phyloP scores from a whole-genome alignment of 2,797 vertebrate species.

The Echiichthys vipera region DNA sequence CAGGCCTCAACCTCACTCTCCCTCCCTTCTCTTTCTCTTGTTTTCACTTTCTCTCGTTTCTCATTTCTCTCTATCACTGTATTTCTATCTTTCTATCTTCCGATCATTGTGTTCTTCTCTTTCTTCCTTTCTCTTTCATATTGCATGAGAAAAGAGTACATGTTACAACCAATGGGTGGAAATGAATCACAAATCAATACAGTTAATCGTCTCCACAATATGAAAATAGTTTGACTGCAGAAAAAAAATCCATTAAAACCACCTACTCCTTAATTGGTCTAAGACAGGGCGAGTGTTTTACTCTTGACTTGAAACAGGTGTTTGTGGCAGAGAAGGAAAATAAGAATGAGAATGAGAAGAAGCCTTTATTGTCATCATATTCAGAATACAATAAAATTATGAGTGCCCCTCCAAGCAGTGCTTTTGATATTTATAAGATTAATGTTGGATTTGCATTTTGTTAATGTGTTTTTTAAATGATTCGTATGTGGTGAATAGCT shows the following conservation, averaged over 20 bases:
- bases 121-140: neutral
- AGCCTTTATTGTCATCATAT: too few species aligned
- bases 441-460: neutral
- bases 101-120: slow-evolving; percentile 11
- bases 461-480: neutral
- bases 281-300: slow-evolving; percentile 2
- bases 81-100: slow-evolving; percentile 18
- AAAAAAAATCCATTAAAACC: slow-evolving; percentile 29
- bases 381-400: too few species aligned
- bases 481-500: neutral
- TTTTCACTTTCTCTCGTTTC: slow-evolving; percentile 27
- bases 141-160: slow-evolving; percentile 15
- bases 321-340: neutral
- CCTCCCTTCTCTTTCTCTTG: slow-evolving; percentile 45
- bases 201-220: slow-evolving; percentile 45
- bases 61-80: slow-evolving; percentile 21
- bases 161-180: neutral
- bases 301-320: slow-evolving; percentile 30
- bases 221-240: slow-evolving; percentile 41
- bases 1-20: slow-evolving; percentile 75
- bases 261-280: slow-evolving; percentile 19
- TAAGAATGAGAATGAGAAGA: too few species aligned
- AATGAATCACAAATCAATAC: slow-evolving; percentile 57
- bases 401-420: too few species aligned
- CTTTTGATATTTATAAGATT: neutral